These are phyloP conservation scores for Bombus consobrinus DNA, from an alignment of 1,140 invertebrate species.

Conservation along the genomic window DNA sequence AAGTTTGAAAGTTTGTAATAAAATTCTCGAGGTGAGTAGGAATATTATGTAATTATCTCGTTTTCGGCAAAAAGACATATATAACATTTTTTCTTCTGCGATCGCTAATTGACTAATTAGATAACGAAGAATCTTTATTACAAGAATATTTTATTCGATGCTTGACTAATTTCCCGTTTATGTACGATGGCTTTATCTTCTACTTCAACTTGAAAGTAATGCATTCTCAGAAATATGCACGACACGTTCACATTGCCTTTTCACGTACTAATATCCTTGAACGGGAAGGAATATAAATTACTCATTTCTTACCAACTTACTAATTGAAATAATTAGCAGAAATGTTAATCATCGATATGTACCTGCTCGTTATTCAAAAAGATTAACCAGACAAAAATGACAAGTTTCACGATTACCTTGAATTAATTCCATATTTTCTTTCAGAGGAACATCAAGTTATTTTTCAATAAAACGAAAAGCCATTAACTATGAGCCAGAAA, in stretches of 20 bases:
- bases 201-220: neutral
- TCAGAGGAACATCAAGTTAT: neutral
- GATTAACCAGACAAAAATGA: neutral
- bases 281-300: neutral
- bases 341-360: too few species aligned
- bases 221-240: neutral
- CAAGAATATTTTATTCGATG: neutral
- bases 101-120: too few species aligned
- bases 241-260: neutral
- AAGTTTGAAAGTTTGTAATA: too few species aligned
- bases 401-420: neutral
- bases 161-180: neutral
- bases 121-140: too few species aligned
- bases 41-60: too few species aligned
- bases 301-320: too few species aligned
- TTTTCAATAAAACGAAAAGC: too few species aligned
- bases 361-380: neutral
- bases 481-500: too few species aligned
- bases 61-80: too few species aligned
- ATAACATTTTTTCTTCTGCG: too few species aligned
- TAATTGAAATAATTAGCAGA: constrained; percentile 19
- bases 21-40: too few species aligned
- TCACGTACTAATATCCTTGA: neutral
- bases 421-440: neutral
- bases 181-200: neutral